Evolutionary conservation across 2,888 invertebrate species (phyloP), one percentile per base, ranked within the genome.

Genomic region (Dusona sp.): DNA sequence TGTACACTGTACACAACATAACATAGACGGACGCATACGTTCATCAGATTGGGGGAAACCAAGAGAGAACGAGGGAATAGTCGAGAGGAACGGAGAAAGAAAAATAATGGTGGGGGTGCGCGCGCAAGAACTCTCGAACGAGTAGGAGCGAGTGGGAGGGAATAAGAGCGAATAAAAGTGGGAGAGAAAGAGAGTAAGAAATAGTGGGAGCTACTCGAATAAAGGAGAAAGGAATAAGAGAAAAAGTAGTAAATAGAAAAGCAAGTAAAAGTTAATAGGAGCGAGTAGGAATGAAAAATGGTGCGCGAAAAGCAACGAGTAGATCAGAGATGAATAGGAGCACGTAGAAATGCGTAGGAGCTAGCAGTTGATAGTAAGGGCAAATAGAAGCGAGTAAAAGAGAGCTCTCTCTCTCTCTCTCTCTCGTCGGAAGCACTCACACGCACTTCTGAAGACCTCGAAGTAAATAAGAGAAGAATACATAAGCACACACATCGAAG

Each of bases 391-490:
- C 38, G 75, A n/a, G 75, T 16, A 7, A 61, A 61, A 61, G 29
- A 61, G 29, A 29, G 25, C 6, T 48, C 11, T 42, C 42, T 42
- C 42, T 42, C 42, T 42, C 11, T 42, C 42, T 48, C 48, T 61
- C 16, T 29, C 29, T 16, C 13, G 16, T 38, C 75, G 75, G 42
- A 4, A 45, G 64, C 16, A 45, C 75, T 61, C 22, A 33, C 61
- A 61, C 45, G 75, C 61, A n/a, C 61, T 29, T 42, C 6, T 29
- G 16, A 16, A 48, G 19, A 61, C 42, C 38, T 13, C 36, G 25
- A 75, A 45, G 61, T 61, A 61, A 42, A 75, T 22, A 75, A 42
- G 61, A 57, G 61, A 61, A 42, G 42, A 25, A 75, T 75, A 75
- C 75, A 61, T 2, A 4, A 22, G 48, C 33, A 51, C 64, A 36